Evolutionary conservation across 2,888 invertebrate species (phyloP), one percentile per base, ranked within the genome.

Genomic region (Andrena hattorfiana): DNA sequence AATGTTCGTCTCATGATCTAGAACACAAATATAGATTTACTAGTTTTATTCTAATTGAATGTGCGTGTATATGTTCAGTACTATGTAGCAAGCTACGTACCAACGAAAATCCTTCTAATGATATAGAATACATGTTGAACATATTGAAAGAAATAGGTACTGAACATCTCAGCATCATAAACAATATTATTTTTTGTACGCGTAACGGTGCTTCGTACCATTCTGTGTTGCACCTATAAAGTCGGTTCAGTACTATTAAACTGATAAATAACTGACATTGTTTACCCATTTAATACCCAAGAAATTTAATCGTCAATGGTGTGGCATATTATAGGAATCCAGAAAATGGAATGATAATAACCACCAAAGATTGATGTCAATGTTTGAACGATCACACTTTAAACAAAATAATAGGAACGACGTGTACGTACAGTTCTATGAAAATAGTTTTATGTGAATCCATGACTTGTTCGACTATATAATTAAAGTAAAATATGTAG

Each of bases 161-260:
- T 20, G 66, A 28, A n/a, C 28, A 28, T 66, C 42, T 60, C 10
- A 30, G 20, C 59, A 68, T 75, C 28, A 75, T 49, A n/a, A 75
- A 32, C 23, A 75, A 20, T n/a, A 75, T 1, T 28, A 74, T 4
- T 60, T 74, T 74, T 32, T 67, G 59, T 48, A 59, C 42, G 16
- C 0, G 8, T 28, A 35, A 16, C 20, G 73, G 73, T 35, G 54
- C 35, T 2, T 32, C 26, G 51, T 73, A 42, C 73, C 73, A 73
- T 13, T 64, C 4, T 30, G 35, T n/a, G 54, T 28, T 32, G 42
- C 56, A 73, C 5, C 73, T 73, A 32, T 2, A 4, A 20, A 20
- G 1, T 56, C 23, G 13, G 10, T 7, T 13, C 56, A 13, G 23
- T 54, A 20, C 54, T 20, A 20, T 20, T 23, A 54, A 54, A 23